Evolutionary conservation across 2,797 vertebrate genomes (phyloP), one percentile per base, ranked within the genome.

Genomic region (Cyclopterus lumpus): DNA sequence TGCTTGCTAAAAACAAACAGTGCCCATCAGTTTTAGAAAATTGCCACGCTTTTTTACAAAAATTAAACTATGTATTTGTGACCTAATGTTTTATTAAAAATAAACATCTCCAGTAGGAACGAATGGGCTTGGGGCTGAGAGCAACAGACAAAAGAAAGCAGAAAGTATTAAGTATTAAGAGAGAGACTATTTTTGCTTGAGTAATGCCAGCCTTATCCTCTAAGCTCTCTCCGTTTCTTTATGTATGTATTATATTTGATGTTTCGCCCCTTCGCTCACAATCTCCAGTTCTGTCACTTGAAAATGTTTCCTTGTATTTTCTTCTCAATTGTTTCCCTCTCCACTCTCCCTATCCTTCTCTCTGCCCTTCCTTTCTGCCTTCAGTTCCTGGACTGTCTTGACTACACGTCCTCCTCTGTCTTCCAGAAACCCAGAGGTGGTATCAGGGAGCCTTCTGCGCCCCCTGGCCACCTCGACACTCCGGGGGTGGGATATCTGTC

Each of bases 371-470:
- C 26, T 58, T 40, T 49, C 77, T 80, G 90, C 92, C 89, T 80
- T 69, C 94, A 96, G 89, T 86, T 92, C 89, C 93, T 94, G 57
- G 94, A 94, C 86, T 95, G 90, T 89, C 95, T 95, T 93, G 96
- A 97, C 86, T 96, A 93, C 92, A 91, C 94, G 74, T 93, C 93
- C 89, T 94, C 92, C 89, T 96, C 94, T 92, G 89, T 97, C 88
- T 97, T 96, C 93, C 95, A 96, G 95, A 96, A 95, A 92, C 94
- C 95, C 90, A 96, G 96, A 91, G 95, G 94, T 89, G 95, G 94
- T 24, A 73, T 93, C 79, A 94, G 96, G 90, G 97, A 98, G 93
- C 95, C 96, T 62, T 95, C 94, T 0, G 95, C 94, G 10, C 95
- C 97, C 48, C 93, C 96, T 0, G 88, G 94, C 86, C 97, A 96